Conservation (phyloP, 2,888 invertebrate species). For the Plebejus argus region DNA sequence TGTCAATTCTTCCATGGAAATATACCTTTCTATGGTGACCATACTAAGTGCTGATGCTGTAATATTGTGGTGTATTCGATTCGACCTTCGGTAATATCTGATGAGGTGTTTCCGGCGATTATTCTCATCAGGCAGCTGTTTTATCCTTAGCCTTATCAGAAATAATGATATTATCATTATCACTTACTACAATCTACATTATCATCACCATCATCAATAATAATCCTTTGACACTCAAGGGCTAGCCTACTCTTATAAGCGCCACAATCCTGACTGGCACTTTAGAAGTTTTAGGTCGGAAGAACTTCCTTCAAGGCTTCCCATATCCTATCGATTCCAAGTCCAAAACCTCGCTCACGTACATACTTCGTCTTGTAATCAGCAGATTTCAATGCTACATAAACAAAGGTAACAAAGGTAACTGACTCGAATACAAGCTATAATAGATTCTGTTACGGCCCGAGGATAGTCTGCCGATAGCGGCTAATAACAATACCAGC, state of each 20-base stretch:
- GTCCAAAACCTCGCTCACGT: too few species aligned
- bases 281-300: too few species aligned
- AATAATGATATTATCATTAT: not conserved
- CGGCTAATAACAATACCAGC: conserved; percentile 20
- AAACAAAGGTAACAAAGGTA: too few species aligned
- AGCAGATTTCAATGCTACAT: too few species aligned
- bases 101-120: conserved; percentile 1
- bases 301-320: too few species aligned
- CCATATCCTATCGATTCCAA: too few species aligned
- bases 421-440: not conserved
- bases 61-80: not conserved
- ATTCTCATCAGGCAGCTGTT: not conserved
- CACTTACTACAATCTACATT: not conserved
- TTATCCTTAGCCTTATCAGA: not conserved
- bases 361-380: too few species aligned
- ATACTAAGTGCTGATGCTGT: not conserved
- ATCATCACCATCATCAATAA: not conserved
- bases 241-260: too few species aligned
- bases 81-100: not conserved
- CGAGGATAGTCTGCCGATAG: not conserved
- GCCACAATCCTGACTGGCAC: too few species aligned
- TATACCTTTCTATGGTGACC: too few species aligned
- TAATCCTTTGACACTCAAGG: not conserved
- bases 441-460: not conserved
- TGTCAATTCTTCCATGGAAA: too few species aligned